Evolutionary conservation across 2,888 invertebrate genomes (phyloP).

Genomic region (Torymus auratus): DNA sequence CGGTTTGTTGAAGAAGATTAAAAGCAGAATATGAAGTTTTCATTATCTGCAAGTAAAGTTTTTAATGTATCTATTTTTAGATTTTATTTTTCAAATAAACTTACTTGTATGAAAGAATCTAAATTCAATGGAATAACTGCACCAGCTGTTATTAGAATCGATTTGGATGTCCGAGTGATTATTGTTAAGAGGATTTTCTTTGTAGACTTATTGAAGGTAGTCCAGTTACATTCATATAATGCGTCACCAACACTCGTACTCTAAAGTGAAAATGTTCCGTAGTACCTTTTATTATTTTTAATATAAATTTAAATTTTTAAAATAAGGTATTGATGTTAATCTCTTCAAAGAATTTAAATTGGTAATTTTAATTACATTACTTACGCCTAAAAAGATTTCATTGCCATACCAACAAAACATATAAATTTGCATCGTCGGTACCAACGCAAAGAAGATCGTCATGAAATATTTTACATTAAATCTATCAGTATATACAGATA

Average conservation of each 20-base stretch:
- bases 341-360: too few relatives aligned
- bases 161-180: slow-evolving; percentile 27
- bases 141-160: slow-evolving; percentile 22
- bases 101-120: slow-evolving; percentile 37
- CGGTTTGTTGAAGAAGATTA: slow-evolving; percentile 48
- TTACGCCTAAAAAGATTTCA: slow-evolving; percentile 41
- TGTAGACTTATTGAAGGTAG: slow-evolving; percentile 1
- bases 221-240: slow-evolving; percentile 36
- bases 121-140: slow-evolving; percentile 29
- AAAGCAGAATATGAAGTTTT: slow-evolving; percentile 45
- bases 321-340: too few relatives aligned
- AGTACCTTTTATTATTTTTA: too few relatives aligned
- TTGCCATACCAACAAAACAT: slow-evolving; percentile 52
- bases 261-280: slow-evolving; percentile 6
- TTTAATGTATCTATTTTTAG: not conserved
- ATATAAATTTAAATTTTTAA: too few relatives aligned
- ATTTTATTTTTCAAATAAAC: not conserved
- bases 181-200: slow-evolving; percentile 37
- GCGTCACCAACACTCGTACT: slow-evolving; percentile 29
- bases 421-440: slow-evolving; percentile 43
- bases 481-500: slow-evolving; percentile 19
- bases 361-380: not conserved
- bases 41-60: slow-evolving; percentile 37
- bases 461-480: slow-evolving; percentile 38
- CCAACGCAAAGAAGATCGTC: slow-evolving; percentile 25